phyloP scores from a whole-genome alignment of 2,888 invertebrate species.

The Lottia gigantea region DNA sequence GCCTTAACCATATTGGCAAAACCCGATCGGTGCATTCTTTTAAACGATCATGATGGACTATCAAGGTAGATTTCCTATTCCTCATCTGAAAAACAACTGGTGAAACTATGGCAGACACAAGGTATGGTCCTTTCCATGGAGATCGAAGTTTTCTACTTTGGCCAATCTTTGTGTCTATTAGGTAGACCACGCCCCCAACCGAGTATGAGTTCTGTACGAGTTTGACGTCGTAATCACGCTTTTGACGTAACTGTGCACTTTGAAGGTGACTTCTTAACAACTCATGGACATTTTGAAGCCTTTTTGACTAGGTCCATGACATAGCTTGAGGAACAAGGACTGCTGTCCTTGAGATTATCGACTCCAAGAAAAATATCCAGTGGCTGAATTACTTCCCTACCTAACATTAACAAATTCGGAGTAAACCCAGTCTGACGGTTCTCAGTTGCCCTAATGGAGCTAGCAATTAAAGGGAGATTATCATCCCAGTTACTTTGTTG shows the following conservation, averaged over 20 bases:
- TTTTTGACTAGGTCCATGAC: background rate
- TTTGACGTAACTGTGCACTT: slow-evolving; percentile 13
- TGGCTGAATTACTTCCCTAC: slow-evolving; percentile 3
- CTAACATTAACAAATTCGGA: slow-evolving; percentile 11
- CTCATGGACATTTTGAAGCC: slow-evolving; percentile 4
- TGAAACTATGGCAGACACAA: background rate
- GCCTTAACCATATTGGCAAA: slow-evolving; percentile 4
- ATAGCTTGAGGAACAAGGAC: background rate
- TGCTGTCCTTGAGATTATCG: background rate
- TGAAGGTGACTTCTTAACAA: background rate
- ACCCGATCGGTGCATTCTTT: slow-evolving; percentile 1
- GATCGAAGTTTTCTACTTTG: background rate
- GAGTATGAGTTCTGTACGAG: background rate
- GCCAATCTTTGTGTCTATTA: slow-evolving; percentile 18
- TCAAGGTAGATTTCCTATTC: background rate
- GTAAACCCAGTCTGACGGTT: slow-evolving; percentile 13
- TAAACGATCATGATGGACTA: slow-evolving; percentile 15
- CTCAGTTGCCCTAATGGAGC: background rate
- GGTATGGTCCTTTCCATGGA: background rate
- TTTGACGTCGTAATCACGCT: slow-evolving; percentile 19
- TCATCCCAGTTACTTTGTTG: no score
- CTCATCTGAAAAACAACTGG: background rate
- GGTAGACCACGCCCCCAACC: slow-evolving; percentile 14
- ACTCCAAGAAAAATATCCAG: slow-evolving; percentile 4
- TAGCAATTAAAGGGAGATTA: background rate